Base-by-base conservation (phyloP, 2,888 invertebrate species). In the Synergus japonicus region DNA sequence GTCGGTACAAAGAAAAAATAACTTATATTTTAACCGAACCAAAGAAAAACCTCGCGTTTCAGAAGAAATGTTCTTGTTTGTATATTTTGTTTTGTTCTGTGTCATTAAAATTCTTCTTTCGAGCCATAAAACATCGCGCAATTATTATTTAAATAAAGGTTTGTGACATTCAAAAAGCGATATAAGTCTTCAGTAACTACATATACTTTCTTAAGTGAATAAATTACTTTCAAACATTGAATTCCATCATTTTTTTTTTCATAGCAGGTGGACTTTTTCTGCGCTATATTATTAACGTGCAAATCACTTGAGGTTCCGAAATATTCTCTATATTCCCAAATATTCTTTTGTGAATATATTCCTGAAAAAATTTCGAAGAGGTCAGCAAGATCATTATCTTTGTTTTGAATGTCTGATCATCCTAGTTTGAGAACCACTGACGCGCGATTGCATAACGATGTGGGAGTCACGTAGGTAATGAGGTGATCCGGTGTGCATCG, bases 401-500 rank as follows among this genome's bases (percentile, higher is more conserved):
- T 49, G 54, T 73, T 49, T 73, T 15, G 10, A 73, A 54, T 54
- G n/a, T 15, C 49, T 49, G n/a, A 73, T 54, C 73, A 73, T 37
- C 54, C 73, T 54, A 73, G 29, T 82, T 83, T 83, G 86, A 84
- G 85, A 87, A 82, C 78, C 85, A 76, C 84, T 82, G 83, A 76
- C 66, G 76, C 78, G 79, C 37, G 76, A 78, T 85, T 86, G 83
- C 86, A 82, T 65, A 77, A 77, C 65, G 83, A 84, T 64, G 85
- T 83, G 81, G 86, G 84, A 86, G 83, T 84, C 83, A 86, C 84
- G 86, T 85, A 84, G 85, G 83, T 86, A 86, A 86, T 86, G 87
- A 86, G 87, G 83, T 85, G 86, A 86, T 86, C 84, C 84, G 80
- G 81, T 78, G 83, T 80, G 83, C 83, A 82, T 84, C 78, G 76